Percentiles rank a stretch among this genome's conserved stretches.
Conservation (phyloP, 2,797 vertebrate species). For the Triplophysa yarkandensis region DNA sequence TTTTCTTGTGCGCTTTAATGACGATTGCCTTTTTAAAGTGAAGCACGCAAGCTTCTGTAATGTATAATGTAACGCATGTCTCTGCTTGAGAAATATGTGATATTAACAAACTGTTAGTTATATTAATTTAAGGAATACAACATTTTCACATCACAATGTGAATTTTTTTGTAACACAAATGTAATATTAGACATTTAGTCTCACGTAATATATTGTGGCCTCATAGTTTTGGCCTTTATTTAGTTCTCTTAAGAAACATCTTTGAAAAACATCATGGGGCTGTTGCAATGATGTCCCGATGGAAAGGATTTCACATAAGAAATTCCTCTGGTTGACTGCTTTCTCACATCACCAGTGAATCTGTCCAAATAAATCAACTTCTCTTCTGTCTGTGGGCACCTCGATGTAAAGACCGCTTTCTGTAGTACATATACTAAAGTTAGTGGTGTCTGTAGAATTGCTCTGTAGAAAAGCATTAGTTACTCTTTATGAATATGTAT, state of each 20-base stretch:
- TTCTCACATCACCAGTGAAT: conserved; percentile 44
- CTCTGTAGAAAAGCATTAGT: not conserved
- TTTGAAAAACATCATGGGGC: conserved; percentile 62
- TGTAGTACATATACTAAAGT: not conserved
- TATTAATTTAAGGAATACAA: not conserved
- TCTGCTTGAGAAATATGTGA: not conserved
- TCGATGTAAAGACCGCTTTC: not conserved
- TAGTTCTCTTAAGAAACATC: conserved; percentile 67
- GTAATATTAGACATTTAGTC: not conserved
- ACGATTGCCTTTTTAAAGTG: not conserved
- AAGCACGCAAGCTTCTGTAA: not conserved
- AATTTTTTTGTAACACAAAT: not conserved
- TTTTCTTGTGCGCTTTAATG: conserved; percentile 52
- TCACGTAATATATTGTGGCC: conserved; percentile 21
- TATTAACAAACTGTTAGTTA: not conserved
- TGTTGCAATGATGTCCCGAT: conserved; percentile 73
- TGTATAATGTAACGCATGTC: not conserved
- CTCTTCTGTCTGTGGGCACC: not conserved
- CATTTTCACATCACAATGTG: not conserved
- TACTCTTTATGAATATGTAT: no score
- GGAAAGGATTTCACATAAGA: conserved; percentile 69
- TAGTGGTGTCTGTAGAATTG: not conserved
- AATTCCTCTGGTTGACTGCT: conserved; percentile 47
- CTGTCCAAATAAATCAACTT: not conserved
- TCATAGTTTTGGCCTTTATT: conserved; percentile 48